phyloP scores from a whole-genome alignment of 53 echinoderm and acorn worm genomes.

The Mesocentrotus franciscanus region DNA sequence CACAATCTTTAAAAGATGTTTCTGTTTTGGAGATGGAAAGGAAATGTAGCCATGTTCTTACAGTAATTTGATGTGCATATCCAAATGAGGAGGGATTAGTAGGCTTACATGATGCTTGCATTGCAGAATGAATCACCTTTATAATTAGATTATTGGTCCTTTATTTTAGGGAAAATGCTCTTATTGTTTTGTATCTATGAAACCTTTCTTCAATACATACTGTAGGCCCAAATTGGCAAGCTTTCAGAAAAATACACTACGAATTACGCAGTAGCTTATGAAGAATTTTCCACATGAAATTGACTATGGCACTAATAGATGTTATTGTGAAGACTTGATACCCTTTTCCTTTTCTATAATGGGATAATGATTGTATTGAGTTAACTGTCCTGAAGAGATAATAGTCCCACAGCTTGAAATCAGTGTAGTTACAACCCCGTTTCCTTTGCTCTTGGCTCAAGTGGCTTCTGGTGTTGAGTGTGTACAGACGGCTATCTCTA shows the following conservation, averaged over 20 bases:
- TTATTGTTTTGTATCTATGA: neutral
- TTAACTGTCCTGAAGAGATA: constrained; percentile 13
- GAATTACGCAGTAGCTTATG: neutral
- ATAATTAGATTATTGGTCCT: neutral
- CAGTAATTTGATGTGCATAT: neutral
- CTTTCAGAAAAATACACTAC: neutral
- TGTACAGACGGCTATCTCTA: neutral
- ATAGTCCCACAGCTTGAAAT: constrained; percentile 47
- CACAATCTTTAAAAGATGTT: neutral
- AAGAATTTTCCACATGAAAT: neutral
- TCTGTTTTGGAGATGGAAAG: neutral
- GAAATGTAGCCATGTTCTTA: constrained; percentile 36
- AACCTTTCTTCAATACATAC: neutral
- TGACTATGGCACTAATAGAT: neutral
- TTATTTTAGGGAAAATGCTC: neutral
- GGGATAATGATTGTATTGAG: constrained; percentile 46
- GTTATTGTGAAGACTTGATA: constrained; percentile 12
- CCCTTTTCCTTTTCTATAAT: constrained; percentile 30
- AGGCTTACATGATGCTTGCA: neutral
- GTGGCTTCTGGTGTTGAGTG: neutral
- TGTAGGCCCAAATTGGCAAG: constrained; percentile 8
- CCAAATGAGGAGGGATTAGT: neutral
- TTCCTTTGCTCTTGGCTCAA: neutral
- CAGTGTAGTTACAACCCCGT: neutral
- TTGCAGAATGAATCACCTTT: neutral